Base-by-base conservation (phyloP, 2,888 invertebrate genomes). In the Ellobium chinense region DNA sequence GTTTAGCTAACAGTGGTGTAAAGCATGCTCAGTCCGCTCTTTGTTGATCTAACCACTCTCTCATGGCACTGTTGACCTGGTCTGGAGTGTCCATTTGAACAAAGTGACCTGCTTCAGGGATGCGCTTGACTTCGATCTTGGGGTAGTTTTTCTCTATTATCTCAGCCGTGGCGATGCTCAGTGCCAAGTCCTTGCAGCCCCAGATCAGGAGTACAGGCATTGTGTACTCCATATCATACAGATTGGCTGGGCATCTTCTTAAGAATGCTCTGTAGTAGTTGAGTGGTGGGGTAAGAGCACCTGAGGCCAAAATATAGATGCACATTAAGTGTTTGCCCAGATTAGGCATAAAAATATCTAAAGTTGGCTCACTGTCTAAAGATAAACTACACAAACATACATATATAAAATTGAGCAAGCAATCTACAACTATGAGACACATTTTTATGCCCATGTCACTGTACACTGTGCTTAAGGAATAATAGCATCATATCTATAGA, bases 31-130 rank as follows among this genome's bases (percentile, higher is more conserved):
- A 46, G 9, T 63, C 5, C 31, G 39, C 24, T 39, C 1, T 27
- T 14, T 39, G 62, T 24, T 37, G 31, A 60, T 69, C 21, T 29
- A 91, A 77, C 81, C 95, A 96, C 85, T 95, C 95, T 63, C 95
- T 91, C 63, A 96, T 94, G 69, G 94, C 92, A 85, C 94, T 93
- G 90, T 96, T 96, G 80, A 96, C 95, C 82, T 93, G 90, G 12
- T 94, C 94, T 0, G 96, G 95, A 81, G 94, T 94, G 91, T 96
- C 96, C 91, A 96, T 95, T 87, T 96, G 96, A 0, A 96, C 96
- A 93, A 95, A 96, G 92, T 96, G 96, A 34, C 95, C 95, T 4
- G 95, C 94, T 93, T 94, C 95, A 31, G 95, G 94, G 79, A 95
- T 94, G 88, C 94, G 95, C 85, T 96, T 95, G 0, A 95, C 94